A percentile compares a stretch with the other conserved stretches of the same genome.
phyloP scores from a whole-genome alignment of 2,797 vertebrate genomes.

The Eleutherodactylus coqui region DNA sequence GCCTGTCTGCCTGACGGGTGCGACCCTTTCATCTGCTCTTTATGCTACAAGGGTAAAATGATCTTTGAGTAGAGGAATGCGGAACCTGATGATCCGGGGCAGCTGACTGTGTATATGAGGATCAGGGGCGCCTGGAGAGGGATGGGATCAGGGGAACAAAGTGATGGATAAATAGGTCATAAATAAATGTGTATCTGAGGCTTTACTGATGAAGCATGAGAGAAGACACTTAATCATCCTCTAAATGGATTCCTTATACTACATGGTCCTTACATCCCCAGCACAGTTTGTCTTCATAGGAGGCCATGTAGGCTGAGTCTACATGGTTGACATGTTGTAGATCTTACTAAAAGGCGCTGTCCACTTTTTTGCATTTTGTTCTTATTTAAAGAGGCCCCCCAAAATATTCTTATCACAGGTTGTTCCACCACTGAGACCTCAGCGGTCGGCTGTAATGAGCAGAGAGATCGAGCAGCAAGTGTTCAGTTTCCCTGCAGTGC shows the following conservation, averaged over 20 bases:
- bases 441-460: too few species aligned
- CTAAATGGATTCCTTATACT: not conserved
- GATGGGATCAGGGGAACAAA: not conserved
- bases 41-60: constrained; percentile 13
- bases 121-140: not conserved
- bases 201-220: not conserved
- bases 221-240: not conserved
- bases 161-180: constrained; percentile 15
- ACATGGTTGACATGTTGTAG: not conserved
- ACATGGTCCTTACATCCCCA: not conserved
- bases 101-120: constrained; percentile 20
- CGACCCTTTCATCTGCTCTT: constrained; percentile 34
- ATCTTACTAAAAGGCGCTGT: not conserved
- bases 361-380: not conserved
- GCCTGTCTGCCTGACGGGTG: not conserved
- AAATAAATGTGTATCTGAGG: not conserved
- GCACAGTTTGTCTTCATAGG: not conserved
- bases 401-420: not conserved
- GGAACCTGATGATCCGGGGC: constrained; percentile 22
- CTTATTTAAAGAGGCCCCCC: too few species aligned
- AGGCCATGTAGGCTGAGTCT: not conserved
- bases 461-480: too few species aligned
- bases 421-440: not conserved
- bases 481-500: too few species aligned
- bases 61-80: constrained; percentile 36